Evolutionary conservation across 1,140 invertebrate genomes (phyloP).

Genomic region (Oreohelix idahoensis): DNA sequence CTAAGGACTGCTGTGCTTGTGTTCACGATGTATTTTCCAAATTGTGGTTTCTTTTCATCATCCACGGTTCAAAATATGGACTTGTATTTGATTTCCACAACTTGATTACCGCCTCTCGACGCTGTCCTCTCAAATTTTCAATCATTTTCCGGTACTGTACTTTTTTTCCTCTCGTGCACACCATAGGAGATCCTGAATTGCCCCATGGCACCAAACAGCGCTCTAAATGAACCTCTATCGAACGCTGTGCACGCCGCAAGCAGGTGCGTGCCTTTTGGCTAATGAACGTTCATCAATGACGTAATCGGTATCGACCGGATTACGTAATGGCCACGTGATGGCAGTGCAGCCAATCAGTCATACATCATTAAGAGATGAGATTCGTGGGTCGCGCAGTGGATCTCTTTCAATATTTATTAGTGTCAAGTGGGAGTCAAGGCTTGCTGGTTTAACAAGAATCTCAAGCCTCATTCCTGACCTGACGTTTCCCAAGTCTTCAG

Average conservation of each 20-base stretch:
- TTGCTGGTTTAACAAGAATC: neutral
- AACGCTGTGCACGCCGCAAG: neutral
- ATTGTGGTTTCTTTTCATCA: neutral
- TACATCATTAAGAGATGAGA: neutral
- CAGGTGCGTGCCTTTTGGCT: constrained; percentile 3
- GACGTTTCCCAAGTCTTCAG: neutral
- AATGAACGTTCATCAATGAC: constrained; percentile 7
- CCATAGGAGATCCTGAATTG: neutral
- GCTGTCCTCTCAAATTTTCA: neutral
- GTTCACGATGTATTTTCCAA: too few relatives aligned
- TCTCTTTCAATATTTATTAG: constrained; percentile 7
- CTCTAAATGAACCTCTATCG: constrained; percentile 9
- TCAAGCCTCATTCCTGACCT: neutral
- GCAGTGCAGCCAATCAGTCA: constrained; percentile 11
- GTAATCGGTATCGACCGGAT: constrained; percentile 5
- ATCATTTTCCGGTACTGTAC: neutral
- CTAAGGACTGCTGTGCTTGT: too few relatives aligned
- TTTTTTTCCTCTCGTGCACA: neutral
- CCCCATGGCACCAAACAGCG: neutral
- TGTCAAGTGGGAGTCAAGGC: neutral
- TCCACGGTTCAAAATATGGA: neutral
- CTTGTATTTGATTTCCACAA: neutral
- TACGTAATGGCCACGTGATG: constrained; percentile 5
- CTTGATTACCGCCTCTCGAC: neutral
- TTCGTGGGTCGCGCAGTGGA: neutral